A percentile compares a stretch with the other conserved stretches of the same genome.
Conservation (phyloP, 2,888 invertebrate species). For the Pycnomerus fuliginosus region DNA sequence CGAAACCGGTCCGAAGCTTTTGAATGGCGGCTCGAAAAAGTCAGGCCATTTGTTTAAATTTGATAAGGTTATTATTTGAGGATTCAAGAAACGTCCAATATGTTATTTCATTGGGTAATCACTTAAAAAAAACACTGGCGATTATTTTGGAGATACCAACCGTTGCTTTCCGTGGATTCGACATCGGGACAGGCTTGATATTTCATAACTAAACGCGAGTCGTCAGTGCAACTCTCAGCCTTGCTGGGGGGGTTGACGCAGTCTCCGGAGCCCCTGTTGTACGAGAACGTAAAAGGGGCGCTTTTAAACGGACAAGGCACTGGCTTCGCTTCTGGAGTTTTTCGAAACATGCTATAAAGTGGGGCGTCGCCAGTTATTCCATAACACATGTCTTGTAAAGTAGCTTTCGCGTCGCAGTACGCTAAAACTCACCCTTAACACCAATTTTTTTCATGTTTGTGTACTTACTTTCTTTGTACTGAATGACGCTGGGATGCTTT, state of each 20-base stretch:
- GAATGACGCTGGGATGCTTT: constrained; percentile 74
- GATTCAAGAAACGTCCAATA: too few relatives aligned
- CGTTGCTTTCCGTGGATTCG: constrained; percentile 72
- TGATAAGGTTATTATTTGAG: too few relatives aligned
- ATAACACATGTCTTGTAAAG: constrained; percentile 64
- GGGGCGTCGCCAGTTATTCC: constrained; percentile 70
- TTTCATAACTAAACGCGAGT: constrained; percentile 73
- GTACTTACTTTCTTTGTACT: constrained; percentile 81
- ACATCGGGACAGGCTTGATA: constrained; percentile 85
- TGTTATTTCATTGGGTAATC: too few relatives aligned
- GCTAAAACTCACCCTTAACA: constrained; percentile 50
- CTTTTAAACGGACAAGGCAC: constrained; percentile 73
- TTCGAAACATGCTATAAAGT: constrained; percentile 73
- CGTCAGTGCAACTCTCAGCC: constrained; percentile 82
- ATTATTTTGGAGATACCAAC: too few relatives aligned
- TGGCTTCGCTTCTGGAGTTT: constrained; percentile 67
- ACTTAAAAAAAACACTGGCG: too few relatives aligned
- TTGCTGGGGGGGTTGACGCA: constrained; percentile 74
- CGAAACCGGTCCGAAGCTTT: too few relatives aligned
- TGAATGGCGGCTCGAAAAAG: too few relatives aligned
- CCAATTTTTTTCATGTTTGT: constrained; percentile 1
- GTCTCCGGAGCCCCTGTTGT: constrained; percentile 72
- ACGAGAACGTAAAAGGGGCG: constrained; percentile 79
- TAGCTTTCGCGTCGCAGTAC: constrained; percentile 61
- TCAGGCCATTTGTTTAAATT: too few relatives aligned